Evolutionary conservation across 2,113 vertebrate genomes (phyloP).

Genomic region (Nanorana parkeri): DNA sequence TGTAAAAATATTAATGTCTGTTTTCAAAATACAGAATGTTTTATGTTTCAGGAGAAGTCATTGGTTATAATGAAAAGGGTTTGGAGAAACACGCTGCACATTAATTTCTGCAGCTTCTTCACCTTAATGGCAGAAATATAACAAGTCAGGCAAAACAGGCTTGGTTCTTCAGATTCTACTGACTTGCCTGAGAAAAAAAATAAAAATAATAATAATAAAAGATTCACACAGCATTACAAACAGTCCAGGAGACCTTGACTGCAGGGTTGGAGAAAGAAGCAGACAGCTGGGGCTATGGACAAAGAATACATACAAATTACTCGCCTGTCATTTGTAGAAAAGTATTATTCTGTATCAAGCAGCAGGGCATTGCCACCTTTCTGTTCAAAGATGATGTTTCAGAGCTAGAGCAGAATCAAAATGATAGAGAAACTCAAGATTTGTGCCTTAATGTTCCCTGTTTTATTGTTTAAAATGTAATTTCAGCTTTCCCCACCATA

Average conservation of each 20-base stretch:
- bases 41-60: too few relatives aligned
- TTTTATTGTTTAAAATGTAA: too few relatives aligned
- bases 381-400: slow-evolving; percentile 22
- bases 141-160: not conserved
- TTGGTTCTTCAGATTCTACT: slow-evolving; percentile 32
- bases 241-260: slow-evolving; percentile 43
- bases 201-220: not conserved
- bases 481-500: too few relatives aligned
- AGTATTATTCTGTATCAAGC: slow-evolving; percentile 27
- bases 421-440: not conserved
- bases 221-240: slow-evolving; percentile 25
- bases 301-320: slow-evolving; percentile 42
- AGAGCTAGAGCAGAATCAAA: not conserved
- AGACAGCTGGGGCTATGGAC: slow-evolving; percentile 35
- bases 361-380: slow-evolving; percentile 13
- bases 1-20: too few relatives aligned
- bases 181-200: slow-evolving; percentile 7
- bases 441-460: too few relatives aligned
- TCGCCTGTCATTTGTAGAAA: slow-evolving; percentile 21
- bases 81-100: too few relatives aligned
- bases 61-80: too few relatives aligned
- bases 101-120: too few relatives aligned
- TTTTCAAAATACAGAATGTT: too few relatives aligned
- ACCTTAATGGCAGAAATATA: not conserved
- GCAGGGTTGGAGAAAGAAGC: slow-evolving; percentile 35